phyloP scores from a whole-genome alignment of 2,888 invertebrate species.

The Agrochola lychnidis region DNA sequence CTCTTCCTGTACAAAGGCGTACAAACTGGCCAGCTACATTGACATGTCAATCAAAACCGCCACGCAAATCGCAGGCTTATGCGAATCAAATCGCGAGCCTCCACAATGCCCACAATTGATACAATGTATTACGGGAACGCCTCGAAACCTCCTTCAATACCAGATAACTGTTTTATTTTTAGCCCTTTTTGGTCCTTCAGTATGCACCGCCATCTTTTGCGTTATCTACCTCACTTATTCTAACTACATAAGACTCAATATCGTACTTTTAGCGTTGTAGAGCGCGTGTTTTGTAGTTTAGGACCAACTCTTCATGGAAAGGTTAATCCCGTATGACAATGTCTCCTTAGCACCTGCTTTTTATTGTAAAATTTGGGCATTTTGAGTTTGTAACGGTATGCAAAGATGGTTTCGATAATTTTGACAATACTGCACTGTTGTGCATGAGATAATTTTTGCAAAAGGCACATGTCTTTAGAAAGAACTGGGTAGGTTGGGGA shows the following conservation, averaged over 20 bases:
- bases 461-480: conserved; percentile 36
- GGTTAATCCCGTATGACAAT: conserved; percentile 69
- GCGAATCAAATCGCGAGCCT: conserved; percentile 77
- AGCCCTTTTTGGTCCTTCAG: conserved; percentile 56
- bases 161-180: conserved; percentile 73
- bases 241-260: conserved; percentile 10
- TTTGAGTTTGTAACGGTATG: conserved; percentile 61
- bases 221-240: background rate
- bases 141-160: conserved; percentile 63
- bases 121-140: conserved; percentile 79
- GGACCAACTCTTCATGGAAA: conserved; percentile 30
- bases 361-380: conserved; percentile 55
- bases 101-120: conserved; percentile 78
- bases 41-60: conserved; percentile 72
- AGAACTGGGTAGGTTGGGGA: conserved; percentile 14
- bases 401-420: conserved; percentile 57
- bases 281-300: background rate
- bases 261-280: background rate
- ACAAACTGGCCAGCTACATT: conserved; percentile 60
- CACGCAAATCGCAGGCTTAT: conserved; percentile 66
- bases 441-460: conserved; percentile 31
- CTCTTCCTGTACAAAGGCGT: conserved; percentile 52
- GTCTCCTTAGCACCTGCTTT: conserved; percentile 69
- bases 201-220: background rate
- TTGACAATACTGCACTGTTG: conserved; percentile 39